phyloP scores from a whole-genome alignment of 1,140 invertebrate genomes.

The Zaprionus kolodkinae region DNA sequence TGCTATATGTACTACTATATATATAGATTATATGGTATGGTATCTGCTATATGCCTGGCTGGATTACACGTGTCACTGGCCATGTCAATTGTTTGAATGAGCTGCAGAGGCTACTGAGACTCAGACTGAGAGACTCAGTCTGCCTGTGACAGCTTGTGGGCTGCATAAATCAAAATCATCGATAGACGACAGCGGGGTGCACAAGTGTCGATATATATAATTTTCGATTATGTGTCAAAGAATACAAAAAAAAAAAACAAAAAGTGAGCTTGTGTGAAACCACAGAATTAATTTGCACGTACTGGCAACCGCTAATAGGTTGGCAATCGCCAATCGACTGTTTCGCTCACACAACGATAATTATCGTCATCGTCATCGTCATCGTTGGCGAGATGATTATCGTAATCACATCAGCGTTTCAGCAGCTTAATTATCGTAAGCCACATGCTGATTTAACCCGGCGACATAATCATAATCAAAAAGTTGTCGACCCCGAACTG shows the following conservation, averaged over 20 bases:
- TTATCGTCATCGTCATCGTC: conserved; percentile 18
- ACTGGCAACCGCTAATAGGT: conserved; percentile 21
- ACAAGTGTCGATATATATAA: neutral
- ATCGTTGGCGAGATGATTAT: conserved; percentile 24
- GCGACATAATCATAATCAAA: conserved; percentile 54
- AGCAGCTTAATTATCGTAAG: conserved; percentile 48
- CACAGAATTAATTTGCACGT: conserved; percentile 24
- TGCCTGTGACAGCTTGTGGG: conserved; percentile 36
- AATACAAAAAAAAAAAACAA: neutral
- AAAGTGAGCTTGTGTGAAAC: neutral
- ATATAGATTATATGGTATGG: conserved; percentile 9
- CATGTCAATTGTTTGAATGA: conserved; percentile 76
- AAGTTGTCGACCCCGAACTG: conserved; percentile 42
- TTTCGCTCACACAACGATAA: conserved; percentile 9
- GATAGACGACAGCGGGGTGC: neutral
- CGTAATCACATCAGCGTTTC: conserved; percentile 38
- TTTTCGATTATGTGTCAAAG: neutral
- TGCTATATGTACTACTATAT: conserved; percentile 18
- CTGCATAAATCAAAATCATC: conserved; percentile 24
- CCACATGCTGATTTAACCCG: conserved; percentile 46
- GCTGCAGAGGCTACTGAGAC: too few relatives aligned
- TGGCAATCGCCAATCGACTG: neutral
- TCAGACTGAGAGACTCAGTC: neutral
- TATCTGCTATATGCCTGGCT: conserved; percentile 21
- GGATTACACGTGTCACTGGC: conserved; percentile 76